Conservation (phyloP, 2,113 vertebrate genomes). For the Tetrax tetrax region DNA sequence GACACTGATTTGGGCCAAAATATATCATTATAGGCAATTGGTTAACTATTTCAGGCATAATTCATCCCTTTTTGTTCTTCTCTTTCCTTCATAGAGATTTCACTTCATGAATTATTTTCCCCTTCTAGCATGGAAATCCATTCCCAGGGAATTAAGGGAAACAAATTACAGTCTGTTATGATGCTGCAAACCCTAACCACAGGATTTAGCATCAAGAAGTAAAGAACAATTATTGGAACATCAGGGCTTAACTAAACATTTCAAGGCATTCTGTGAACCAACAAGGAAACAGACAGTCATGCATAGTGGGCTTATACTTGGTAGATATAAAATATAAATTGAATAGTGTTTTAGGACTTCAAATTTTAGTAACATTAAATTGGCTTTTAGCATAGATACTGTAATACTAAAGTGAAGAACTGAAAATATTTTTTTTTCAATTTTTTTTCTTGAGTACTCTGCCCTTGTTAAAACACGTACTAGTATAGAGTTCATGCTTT, state of each 20-base stretch:
- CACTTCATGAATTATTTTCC: background rate
- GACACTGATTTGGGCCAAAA: background rate
- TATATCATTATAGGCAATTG: background rate
- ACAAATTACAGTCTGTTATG: constrained; percentile 42
- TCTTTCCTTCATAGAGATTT: background rate
- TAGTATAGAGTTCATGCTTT: background rate
- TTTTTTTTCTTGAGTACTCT: background rate
- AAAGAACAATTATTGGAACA: constrained; percentile 60
- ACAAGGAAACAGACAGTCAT: background rate
- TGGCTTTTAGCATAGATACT: background rate
- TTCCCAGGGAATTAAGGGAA: constrained; percentile 32
- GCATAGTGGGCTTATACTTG: background rate
- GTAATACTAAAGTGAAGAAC: background rate
- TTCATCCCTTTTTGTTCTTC: background rate
- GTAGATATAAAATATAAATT: background rate
- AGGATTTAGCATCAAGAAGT: constrained; percentile 15
- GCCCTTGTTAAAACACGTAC: background rate
- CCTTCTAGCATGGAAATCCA: background rate
- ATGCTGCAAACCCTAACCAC: constrained; percentile 48
- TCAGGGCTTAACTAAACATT: constrained; percentile 17
- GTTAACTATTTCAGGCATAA: background rate
- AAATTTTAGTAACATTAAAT: background rate
- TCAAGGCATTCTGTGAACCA: background rate
- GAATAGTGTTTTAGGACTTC: background rate
- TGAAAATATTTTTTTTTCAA: background rate